Percentiles rank a stretch among this genome's conserved stretches.
These are phyloP conservation scores for Pangasius macronema DNA, from an alignment of 2,797 vertebrate genomes.

Conservation along the genomic window DNA sequence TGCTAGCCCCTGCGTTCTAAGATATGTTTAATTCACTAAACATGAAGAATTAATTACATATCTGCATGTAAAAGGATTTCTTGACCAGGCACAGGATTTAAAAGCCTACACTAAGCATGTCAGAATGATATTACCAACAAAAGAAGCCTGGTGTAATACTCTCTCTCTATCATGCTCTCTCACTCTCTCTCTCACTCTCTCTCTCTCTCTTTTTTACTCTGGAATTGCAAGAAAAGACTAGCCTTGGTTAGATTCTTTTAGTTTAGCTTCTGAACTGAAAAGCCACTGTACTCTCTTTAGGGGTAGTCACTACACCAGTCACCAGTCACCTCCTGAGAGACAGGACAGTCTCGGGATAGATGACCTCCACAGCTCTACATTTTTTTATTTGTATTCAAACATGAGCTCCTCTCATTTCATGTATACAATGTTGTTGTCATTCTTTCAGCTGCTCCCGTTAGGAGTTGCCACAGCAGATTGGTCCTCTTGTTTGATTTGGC, in stretches of 20 bases:
- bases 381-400: neutral
- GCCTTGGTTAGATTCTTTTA: conserved; percentile 71
- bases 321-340: too few relatives aligned
- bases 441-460: too few relatives aligned
- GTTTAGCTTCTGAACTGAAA: conserved; percentile 71
- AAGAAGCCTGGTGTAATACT: conserved; percentile 62
- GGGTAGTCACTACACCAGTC: too few relatives aligned
- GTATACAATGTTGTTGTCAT: too few relatives aligned
- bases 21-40: conserved; percentile 77
- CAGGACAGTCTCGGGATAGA: too few relatives aligned
- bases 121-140: conserved; percentile 71
- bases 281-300: too few relatives aligned
- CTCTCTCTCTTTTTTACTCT: conserved; percentile 69
- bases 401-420: neutral
- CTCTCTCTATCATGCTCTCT: conserved; percentile 40
- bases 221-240: conserved; percentile 65
- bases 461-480: too few relatives aligned
- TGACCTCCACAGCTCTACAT: conserved; percentile 39
- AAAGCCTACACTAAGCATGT: conserved; percentile 63
- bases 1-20: conserved; percentile 65
- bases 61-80: conserved; percentile 78
- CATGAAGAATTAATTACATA: conserved; percentile 81
- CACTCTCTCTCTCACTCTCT: conserved; percentile 41
- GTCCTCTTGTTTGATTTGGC: too few relatives aligned
- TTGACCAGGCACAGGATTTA: conserved; percentile 53